Conservation (phyloP, 64 coral and sea anemone genomes). For the Cladopsammia gracilis region DNA sequence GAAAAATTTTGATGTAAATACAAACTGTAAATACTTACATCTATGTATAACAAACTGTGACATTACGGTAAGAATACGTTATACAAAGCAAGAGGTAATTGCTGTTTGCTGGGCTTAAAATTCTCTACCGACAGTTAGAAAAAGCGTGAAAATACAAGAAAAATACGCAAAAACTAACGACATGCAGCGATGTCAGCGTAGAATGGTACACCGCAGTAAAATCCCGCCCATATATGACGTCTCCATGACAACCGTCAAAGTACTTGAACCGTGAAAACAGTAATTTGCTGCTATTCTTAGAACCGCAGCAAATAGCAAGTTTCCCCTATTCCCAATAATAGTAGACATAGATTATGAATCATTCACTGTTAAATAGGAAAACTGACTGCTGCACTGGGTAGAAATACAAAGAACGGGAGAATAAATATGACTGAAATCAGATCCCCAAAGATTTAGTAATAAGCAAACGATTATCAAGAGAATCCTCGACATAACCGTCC, state of each 20-base stretch:
- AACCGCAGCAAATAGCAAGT: too few species aligned
- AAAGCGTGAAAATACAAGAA: too few species aligned
- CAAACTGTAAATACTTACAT: background rate
- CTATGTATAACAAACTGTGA: background rate
- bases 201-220: background rate
- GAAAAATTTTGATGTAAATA: background rate
- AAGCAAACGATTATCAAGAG: constrained; percentile 30
- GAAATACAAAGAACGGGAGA: background rate
- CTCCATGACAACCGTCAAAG: background rate
- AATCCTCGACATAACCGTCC: constrained; percentile 32
- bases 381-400: constrained; percentile 4
- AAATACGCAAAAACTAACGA: background rate
- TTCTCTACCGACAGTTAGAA: too few species aligned
- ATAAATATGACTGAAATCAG: background rate
- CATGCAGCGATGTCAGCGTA: background rate
- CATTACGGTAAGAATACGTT: too few species aligned
- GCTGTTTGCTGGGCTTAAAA: too few species aligned
- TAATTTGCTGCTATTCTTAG: constrained; percentile 12
- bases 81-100: too few species aligned
- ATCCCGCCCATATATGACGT: background rate
- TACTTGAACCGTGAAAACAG: background rate
- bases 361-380: constrained; percentile 9
- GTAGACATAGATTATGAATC: too few species aligned
- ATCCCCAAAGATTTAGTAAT: constrained; percentile 23
- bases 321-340: too few species aligned